Conservation (phyloP, 2,888 invertebrate species). For the Amphipyra berbera region DNA sequence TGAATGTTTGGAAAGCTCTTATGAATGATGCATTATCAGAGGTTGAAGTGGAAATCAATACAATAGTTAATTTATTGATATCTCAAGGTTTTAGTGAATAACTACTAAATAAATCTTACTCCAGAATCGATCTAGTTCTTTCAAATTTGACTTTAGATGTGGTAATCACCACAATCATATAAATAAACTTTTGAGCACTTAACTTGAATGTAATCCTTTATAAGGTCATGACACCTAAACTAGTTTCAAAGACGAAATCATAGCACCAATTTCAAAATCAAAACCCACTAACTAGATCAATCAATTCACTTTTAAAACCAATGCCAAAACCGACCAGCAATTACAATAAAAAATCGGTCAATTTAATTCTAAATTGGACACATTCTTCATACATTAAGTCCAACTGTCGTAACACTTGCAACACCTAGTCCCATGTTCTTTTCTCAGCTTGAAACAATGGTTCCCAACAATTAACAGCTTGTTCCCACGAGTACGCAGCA, state of each 20-base stretch:
- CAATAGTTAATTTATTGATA: constrained; percentile 1
- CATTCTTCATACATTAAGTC: constrained; percentile 50
- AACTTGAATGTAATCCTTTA: not conserved
- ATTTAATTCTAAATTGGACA: constrained; percentile 32
- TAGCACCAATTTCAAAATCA: constrained; percentile 6
- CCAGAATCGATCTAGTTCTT: not conserved
- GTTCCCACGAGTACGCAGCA: constrained; percentile 57
- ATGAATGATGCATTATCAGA: constrained; percentile 25
- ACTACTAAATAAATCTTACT: not conserved
- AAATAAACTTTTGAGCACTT: not conserved
- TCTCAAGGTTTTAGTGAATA: no score
- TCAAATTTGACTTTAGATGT: not conserved
- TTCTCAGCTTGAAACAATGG: constrained; percentile 59
- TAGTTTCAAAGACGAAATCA: not conserved
- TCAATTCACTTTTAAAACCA: constrained; percentile 35
- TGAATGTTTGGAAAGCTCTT: constrained; percentile 49
- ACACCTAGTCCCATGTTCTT: constrained; percentile 50
- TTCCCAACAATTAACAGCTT: constrained; percentile 62
- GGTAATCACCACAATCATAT: not conserved
- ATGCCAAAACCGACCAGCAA: constrained; percentile 7
- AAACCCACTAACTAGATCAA: constrained; percentile 14
- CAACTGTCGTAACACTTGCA: constrained; percentile 60
- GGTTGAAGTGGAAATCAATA: constrained; percentile 11
- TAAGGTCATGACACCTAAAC: not conserved
- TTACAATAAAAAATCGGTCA: constrained; percentile 27